phyloP scores from a whole-genome alignment of 2,797 vertebrate genomes.

The Amblyraja radiata region DNA sequence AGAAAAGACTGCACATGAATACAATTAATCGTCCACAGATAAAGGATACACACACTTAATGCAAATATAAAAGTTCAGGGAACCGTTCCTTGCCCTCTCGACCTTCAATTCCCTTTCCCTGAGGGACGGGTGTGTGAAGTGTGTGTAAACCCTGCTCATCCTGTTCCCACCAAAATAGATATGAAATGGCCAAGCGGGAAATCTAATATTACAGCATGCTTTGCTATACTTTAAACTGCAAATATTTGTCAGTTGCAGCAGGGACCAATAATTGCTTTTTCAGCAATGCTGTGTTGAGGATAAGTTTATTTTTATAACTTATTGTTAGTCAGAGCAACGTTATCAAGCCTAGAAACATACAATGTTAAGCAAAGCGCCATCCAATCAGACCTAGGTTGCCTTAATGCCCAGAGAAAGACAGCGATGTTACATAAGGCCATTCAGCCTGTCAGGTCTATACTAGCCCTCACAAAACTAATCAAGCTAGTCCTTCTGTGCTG shows the following conservation, averaged over 20 bases:
- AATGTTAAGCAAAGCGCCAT: neutral
- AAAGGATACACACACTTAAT: no score
- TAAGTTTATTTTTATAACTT: constrained; percentile 12
- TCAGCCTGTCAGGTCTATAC: no score
- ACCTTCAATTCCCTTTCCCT: neutral
- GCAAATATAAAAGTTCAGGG: no score
- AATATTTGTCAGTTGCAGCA: neutral
- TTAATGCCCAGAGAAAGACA: no score
- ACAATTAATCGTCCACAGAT: no score
- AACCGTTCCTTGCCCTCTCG: neutral
- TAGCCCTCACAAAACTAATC: no score
- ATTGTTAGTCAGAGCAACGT: neutral
- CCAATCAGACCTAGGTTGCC: no score
- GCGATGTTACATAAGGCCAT: no score
- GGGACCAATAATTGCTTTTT: neutral
- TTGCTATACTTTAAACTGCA: neutral
- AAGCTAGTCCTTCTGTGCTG: no score
- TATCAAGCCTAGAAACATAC: neutral
- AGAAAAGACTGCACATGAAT: no score
- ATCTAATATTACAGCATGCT: neutral
- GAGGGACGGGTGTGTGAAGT: neutral
- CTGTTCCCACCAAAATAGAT: neutral
- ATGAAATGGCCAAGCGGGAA: neutral
- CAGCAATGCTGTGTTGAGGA: neutral
- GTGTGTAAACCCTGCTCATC: neutral